Evolutionary conservation across 2,113 vertebrate species (phyloP).

Genomic region (Ondatra zibethicus): DNA sequence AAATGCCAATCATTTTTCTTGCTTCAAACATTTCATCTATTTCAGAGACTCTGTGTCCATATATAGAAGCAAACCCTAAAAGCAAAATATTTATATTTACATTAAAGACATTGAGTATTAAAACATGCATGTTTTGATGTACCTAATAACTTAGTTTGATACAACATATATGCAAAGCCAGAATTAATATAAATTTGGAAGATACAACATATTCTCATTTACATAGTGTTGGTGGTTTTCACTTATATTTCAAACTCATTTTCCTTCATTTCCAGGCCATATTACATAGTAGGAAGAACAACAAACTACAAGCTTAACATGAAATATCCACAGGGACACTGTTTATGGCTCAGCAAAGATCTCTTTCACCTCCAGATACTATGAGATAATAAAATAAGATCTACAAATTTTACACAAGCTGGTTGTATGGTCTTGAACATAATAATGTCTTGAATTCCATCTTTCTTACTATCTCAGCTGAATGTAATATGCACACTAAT

Average conservation of each 20-base stretch:
- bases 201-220: neutral
- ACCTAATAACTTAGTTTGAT: neutral
- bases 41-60: slow-evolving; percentile 93
- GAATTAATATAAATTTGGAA: slow-evolving; percentile 23
- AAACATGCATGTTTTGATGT: slow-evolving; percentile 27
- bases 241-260: neutral
- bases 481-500: slow-evolving; percentile 24
- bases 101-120: slow-evolving; percentile 46
- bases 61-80: slow-evolving; percentile 94
- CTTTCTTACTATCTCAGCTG: slow-evolving; percentile 27
- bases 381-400: neutral
- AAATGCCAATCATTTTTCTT: slow-evolving; percentile 95
- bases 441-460: neutral
- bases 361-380: neutral
- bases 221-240: neutral
- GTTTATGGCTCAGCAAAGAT: neutral
- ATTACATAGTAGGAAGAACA: neutral
- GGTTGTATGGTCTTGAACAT: neutral
- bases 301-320: neutral
- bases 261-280: neutral
- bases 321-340: neutral
- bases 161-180: neutral
- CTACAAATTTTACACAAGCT: neutral
- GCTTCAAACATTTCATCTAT: slow-evolving; percentile 94
- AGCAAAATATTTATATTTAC: slow-evolving; percentile 49